Base-by-base conservation (phyloP, 2,113 vertebrate genomes). In the Balaenoptera acutorostrata region DNA sequence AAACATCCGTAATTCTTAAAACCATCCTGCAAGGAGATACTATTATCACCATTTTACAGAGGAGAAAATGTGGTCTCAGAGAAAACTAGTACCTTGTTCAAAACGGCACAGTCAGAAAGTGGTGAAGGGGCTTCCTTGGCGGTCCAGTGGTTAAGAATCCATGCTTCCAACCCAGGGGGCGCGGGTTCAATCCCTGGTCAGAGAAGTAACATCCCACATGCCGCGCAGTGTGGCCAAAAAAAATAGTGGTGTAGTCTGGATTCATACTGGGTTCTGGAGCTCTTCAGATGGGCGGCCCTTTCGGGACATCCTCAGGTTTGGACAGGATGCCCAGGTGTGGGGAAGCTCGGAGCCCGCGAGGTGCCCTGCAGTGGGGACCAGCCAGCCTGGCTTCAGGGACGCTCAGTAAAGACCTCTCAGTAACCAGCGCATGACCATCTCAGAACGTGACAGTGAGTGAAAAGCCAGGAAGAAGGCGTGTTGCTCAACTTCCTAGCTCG, bases 381-480 rank as follows among this genome's bases (percentile, higher is more conserved):
- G 57, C n/a, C n/a, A 44, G 46, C 31, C 5, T 27, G 33, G 8
- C 17, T 61, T 46, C 18, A 52, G 18, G n/a, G 75, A 52, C 9
- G 5, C 44, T 75, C 72, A 18, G 72, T 31, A 21, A 52, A 21
- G 74, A 3, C 1, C 1, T 52, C 75, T 64, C 2, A 1, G 27
- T 33, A n/a, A 15, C 14, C 46, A n/a, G 78, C 9, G 2, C 8
- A 7, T 9, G 64, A 68, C 78, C 6, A 2, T 13, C 8, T 75
- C 82, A 15, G 29, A 39, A 39, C 7, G 36, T 15, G 52, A 74
- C 18, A 41, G 52, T 3, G 18, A 14, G 8, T 23, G 64, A 23
- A 44, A 74, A 33, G 8, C 41, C 4, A 57, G 82, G 27, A n/a
- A 17, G 52, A 9, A 20, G 17, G 39, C 0, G 0, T 14, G 9